Evolutionary conservation across 2,888 invertebrate species (phyloP).

Genomic region (Calameuta idolon): DNA sequence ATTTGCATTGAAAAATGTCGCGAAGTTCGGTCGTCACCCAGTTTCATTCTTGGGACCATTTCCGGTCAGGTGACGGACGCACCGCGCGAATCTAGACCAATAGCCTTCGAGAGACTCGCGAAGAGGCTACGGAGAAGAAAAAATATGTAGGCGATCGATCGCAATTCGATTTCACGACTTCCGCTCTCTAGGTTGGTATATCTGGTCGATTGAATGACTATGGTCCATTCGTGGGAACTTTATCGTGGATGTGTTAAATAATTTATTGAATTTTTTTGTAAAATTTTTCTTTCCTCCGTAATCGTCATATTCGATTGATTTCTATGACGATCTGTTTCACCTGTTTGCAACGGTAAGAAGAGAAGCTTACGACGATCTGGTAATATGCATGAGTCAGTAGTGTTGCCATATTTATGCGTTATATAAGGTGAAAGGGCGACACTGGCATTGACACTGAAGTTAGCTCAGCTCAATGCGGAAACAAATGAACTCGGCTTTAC

Average conservation of each 20-base stretch:
- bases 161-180: conserved; percentile 7
- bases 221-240: background rate
- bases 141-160: conserved; percentile 2
- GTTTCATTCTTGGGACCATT: background rate
- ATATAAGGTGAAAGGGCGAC: conserved; percentile 68
- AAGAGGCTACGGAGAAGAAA: conserved; percentile 13
- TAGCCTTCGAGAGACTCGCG: conserved; percentile 6
- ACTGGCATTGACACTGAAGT: conserved; percentile 66
- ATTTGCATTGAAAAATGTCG: background rate
- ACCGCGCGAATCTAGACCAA: conserved; percentile 12
- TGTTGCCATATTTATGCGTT: conserved; percentile 37
- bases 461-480: conserved; percentile 58
- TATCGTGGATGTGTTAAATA: background rate
- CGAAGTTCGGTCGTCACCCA: background rate
- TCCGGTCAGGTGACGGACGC: background rate
- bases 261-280: background rate
- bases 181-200: background rate
- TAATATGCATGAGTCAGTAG: conserved; percentile 44
- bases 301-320: background rate
- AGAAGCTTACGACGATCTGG: conserved; percentile 35
- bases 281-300: background rate
- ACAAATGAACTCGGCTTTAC: conserved; percentile 28
- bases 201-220: background rate
- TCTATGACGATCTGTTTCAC: no score
- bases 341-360: no score